Conservation (phyloP, 1,140 invertebrate genomes). For the Drosophila repletoides region DNA sequence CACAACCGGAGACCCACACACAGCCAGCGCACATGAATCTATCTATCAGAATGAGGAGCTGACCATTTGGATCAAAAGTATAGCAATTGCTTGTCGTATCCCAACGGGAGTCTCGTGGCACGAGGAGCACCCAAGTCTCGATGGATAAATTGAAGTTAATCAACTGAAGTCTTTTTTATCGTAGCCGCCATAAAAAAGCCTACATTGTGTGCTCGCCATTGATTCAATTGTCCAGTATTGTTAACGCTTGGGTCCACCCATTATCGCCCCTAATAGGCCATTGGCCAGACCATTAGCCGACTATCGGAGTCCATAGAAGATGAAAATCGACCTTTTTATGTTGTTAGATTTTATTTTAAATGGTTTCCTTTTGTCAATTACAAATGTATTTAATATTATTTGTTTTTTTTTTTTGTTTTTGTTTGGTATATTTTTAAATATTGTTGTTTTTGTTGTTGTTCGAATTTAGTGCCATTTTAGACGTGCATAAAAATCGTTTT, state of each 20-base stretch:
- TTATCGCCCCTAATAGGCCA: conserved; percentile 27
- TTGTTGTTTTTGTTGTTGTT: conserved; percentile 23
- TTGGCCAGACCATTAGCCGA: conserved; percentile 20
- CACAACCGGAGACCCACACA: too few species aligned
- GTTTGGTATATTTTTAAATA: conserved; percentile 32
- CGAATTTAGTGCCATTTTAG: conserved; percentile 50
- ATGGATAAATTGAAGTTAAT: too few species aligned
- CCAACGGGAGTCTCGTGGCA: too few species aligned
- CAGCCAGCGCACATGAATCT: too few species aligned
- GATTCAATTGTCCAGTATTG: conserved; percentile 18
- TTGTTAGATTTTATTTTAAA: conserved; percentile 79
- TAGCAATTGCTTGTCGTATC: too few species aligned
- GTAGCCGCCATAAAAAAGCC: conserved; percentile 13
- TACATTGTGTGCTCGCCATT: conserved; percentile 1
- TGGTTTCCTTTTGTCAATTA: conserved; percentile 73
- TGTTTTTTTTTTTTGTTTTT: conserved; percentile 43
- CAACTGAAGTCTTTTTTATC: not conserved
- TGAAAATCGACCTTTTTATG: conserved; percentile 43
- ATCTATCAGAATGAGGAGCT: too few species aligned
- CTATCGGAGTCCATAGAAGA: not conserved
- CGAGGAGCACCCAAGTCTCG: too few species aligned
- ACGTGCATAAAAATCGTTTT: conserved; percentile 58
- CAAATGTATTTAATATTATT: conserved; percentile 80
- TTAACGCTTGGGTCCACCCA: conserved; percentile 17
- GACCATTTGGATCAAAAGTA: too few species aligned